Percentiles rank a stretch among this genome's conserved stretches.
phyloP scores from a whole-genome alignment of 2,888 invertebrate species.

The Serripes groenlandicus region DNA sequence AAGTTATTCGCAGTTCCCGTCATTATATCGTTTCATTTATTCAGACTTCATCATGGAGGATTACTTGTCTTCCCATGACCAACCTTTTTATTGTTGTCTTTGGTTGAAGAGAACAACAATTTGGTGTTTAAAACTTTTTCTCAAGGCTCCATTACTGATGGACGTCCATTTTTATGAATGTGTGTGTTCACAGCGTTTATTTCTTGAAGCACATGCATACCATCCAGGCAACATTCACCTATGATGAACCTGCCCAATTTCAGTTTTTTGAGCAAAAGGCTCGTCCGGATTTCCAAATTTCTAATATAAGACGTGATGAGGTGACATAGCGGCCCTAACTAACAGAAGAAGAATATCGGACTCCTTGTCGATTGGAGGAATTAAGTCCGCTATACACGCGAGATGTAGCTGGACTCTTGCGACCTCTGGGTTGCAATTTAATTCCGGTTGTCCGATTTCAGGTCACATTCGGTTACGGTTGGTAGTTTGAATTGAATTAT shows the following conservation, averaged over 20 bases:
- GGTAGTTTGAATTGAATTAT: constrained; percentile 3
- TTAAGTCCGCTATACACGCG: neutral
- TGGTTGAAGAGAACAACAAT: constrained; percentile 28
- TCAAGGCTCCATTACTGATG: constrained; percentile 18
- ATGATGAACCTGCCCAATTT: constrained; percentile 29
- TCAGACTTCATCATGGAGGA: constrained; percentile 33
- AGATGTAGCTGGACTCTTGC: constrained; percentile 13
- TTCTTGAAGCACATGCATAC: constrained; percentile 10
- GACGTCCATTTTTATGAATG: constrained; percentile 26
- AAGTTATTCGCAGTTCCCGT: constrained; percentile 38
- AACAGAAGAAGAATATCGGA: constrained; percentile 29
- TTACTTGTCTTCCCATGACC: constrained; percentile 44
- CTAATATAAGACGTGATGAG: constrained; percentile 33
- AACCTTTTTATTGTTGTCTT: constrained; percentile 31
- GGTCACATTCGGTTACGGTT: constrained; percentile 40
- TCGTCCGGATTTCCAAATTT: neutral
- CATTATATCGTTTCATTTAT: constrained; percentile 24
- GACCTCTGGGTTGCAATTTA: constrained; percentile 27
- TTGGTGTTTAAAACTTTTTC: too few species aligned
- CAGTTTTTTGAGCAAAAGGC: constrained; percentile 30
- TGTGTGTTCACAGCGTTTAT: constrained; percentile 28
- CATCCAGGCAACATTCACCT: constrained; percentile 37
- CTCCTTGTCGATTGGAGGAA: neutral
- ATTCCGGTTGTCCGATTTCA: constrained; percentile 30
- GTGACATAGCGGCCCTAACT: constrained; percentile 3